These are phyloP conservation scores for Sylvilagus floridanus DNA, from an alignment of 2,797 vertebrate species.

Conservation along the genomic window DNA sequence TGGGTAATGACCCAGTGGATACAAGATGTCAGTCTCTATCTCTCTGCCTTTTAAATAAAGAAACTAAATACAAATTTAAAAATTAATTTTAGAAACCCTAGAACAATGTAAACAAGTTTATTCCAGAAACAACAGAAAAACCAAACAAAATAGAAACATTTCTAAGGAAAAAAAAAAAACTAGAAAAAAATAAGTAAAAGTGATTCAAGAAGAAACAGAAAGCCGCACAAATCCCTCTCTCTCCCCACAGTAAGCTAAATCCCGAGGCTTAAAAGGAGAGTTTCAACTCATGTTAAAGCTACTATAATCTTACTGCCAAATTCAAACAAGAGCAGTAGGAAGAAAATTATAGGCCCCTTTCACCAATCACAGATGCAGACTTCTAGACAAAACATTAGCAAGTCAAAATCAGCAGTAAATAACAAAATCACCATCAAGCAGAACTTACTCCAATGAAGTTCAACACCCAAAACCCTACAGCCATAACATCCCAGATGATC, in stretches of 20 bases:
- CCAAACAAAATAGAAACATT: constrained; percentile 14
- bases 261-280: neutral
- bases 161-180: neutral
- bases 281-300: neutral
- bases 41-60: too few relatives aligned
- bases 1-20: too few relatives aligned
- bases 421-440: neutral
- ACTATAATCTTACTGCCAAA: neutral
- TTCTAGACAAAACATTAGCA: neutral
- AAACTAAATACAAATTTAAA: too few relatives aligned
- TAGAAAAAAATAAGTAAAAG: neutral
- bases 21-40: too few relatives aligned
- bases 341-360: neutral
- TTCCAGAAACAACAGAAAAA: constrained; percentile 12
- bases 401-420: neutral
- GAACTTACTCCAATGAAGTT: neutral
- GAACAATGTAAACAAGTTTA: constrained; percentile 31
- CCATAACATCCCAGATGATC: neutral
- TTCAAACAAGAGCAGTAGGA: neutral
- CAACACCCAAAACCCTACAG: neutral
- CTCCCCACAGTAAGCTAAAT: neutral
- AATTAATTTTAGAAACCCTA: too few relatives aligned
- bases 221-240: neutral
- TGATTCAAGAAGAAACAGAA: constrained; percentile 5
- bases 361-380: neutral